Base-by-base conservation (phyloP, 2,797 vertebrate genomes). In the Phoebastria nigripes region DNA sequence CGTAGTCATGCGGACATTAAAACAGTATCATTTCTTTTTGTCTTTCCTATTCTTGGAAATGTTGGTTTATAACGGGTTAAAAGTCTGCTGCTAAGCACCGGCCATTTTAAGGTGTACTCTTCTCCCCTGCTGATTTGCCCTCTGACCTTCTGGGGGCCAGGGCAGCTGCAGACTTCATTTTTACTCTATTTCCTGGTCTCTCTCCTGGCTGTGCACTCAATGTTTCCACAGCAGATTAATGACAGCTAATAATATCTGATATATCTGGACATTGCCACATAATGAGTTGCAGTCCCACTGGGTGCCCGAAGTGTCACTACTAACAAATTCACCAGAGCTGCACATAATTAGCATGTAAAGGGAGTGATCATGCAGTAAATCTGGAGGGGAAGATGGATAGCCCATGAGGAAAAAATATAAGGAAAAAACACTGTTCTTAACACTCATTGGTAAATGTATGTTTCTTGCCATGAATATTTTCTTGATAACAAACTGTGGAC, bases 161-260 rank as follows among this genome's bases (percentile, higher is more conserved):
- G 93, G 89, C 76, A 80, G 96, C 95, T 96, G 94, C 97, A 98
- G 97, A 98, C 96, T 97, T 98, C 97, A 98, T 98, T 98, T 97
- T 98, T 97, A 97, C 97, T 97, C 98, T 98, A 98, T 98, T 98
- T 98, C 96, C 96, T 96, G 98, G 98, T 97, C 97, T 98, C 98
- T 98, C 97, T 93, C 80, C 93, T 97, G 91, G 80, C 95, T 97
- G 96, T 92, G 97, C 97, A 96, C 96, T 97, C 98, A 85, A 96
- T 98, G 98, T 98, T 98, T 98, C 98, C 98, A 98, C 98, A 98
- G 98, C 99, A 99, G 99, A 99, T 99, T 99, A 99, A 99, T 99
- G 99, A 99, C 99, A 99, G 99, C 99, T 99, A 99, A 99, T 99
- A 99, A 99, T 99, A 99, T 99, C 99, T 99, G 99, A 99, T 99